These are phyloP conservation scores for Drosophila prolongata DNA, from an alignment of 2,888 invertebrate species.

Conservation along the genomic window DNA sequence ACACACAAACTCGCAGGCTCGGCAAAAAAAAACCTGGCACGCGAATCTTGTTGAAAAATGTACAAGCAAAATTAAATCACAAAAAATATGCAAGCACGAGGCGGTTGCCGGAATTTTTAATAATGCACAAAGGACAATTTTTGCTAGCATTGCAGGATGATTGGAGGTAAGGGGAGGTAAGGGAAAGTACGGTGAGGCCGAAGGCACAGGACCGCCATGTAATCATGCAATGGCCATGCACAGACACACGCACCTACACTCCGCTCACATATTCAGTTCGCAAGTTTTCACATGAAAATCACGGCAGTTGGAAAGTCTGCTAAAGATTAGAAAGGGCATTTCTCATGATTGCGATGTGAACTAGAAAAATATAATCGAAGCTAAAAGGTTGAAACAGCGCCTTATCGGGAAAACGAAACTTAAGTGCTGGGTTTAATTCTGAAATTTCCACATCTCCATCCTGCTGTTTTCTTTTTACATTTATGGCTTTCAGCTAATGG, in stretches of 20 bases:
- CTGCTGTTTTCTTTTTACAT: background rate
- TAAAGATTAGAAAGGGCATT: conserved; percentile 28
- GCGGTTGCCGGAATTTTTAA: conserved; percentile 54
- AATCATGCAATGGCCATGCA: conserved; percentile 47
- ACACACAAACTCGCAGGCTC: conserved; percentile 14
- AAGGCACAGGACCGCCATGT: conserved; percentile 23
- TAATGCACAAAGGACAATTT: conserved; percentile 61
- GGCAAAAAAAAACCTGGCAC: conserved; percentile 18
- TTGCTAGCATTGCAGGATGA: conserved; percentile 15
- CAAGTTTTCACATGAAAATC: conserved; percentile 17
- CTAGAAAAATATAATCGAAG: conserved; percentile 22
- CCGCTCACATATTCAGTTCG: conserved; percentile 4
- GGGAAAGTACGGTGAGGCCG: background rate
- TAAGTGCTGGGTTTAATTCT: conserved; percentile 5
- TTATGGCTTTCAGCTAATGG: background rate
- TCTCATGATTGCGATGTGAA: conserved; percentile 28
- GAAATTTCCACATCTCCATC: background rate
- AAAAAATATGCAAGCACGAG: conserved; percentile 42
- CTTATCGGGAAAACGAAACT: conserved; percentile 22
- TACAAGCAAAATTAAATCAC: conserved; percentile 55
- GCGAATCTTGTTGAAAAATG: conserved; percentile 38
- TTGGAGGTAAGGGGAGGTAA: background rate
- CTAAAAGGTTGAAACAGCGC: background rate
- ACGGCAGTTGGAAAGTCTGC: conserved; percentile 9
- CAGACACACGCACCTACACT: conserved; percentile 19